Evolutionary conservation across 2,113 vertebrate species (phyloP), one percentile per base, ranked within the genome.

Genomic region (Hippotragus niger): DNA sequence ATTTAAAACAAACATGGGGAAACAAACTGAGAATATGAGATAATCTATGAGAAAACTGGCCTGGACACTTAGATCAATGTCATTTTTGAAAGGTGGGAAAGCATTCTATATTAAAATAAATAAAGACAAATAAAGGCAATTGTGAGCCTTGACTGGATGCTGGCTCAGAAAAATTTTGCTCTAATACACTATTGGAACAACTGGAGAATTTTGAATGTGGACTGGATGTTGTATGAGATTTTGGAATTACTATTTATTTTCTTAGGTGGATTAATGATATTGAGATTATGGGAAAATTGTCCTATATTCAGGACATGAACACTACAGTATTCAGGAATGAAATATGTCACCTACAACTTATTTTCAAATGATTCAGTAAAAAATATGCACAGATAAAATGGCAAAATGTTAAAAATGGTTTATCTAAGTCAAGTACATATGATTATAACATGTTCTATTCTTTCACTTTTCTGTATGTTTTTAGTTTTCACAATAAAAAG

Each of bases 401-500:
- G 55, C 27, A 94, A 96, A 92, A 90, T 82, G n/a, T 91, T 94
- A 47, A 71, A 84, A 97, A 92, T 16, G 25, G 47, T 83, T 93
- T 55, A 55, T 43, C 13, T 85, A 91, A 89, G n/a, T 60, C 76
- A 90, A 94, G 36, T 86, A 27, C 84, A 36, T 67, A 31, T 90
- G 31, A 91, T 19, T 94, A 23, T 33, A 92, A n/a, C 14, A 88
- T 84, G 11, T 80, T 84, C 52, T 85, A 85, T 23, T 85, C 80
- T 90, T 93, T 71, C 31, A 27, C 47, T 94, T 81, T 84, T 94
- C 33, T 64, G 9, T 45, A 71, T 82, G 16, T 84, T 86, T 87
- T n/a, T 27, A 95, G n/a, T 47, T 95, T 91, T 81, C 36, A 88
- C 15, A 91, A 50, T 90, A 87, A 90, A 88, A 85, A 16, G n/a